Conservation (phyloP, 2,113 vertebrate genomes). For the Callocephalon fimbriatum region DNA sequence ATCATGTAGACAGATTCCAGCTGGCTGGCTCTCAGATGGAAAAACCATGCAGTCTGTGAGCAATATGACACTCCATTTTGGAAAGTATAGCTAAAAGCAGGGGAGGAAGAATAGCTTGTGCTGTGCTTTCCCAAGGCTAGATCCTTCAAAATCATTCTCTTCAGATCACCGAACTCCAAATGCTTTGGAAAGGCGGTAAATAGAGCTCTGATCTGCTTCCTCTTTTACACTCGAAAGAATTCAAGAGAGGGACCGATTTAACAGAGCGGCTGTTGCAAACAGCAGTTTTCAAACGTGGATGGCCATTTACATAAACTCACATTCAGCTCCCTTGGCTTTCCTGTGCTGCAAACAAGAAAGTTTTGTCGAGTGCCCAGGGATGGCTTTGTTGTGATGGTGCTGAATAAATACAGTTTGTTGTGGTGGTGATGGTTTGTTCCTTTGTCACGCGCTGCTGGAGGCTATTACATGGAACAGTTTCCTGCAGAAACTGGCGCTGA, state of each 20-base stretch:
- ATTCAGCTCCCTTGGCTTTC: neutral
- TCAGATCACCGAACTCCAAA: neutral
- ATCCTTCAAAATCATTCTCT: neutral
- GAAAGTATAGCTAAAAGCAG: neutral
- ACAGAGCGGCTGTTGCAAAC: neutral
- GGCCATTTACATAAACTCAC: constrained; percentile 13
- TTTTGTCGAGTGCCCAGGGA: neutral
- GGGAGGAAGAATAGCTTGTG: neutral
- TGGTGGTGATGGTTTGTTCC: neutral
- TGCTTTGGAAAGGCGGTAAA: neutral
- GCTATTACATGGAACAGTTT: neutral
- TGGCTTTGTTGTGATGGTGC: neutral
- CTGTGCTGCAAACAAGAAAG: neutral
- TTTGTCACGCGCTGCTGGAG: neutral
- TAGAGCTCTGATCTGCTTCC: neutral
- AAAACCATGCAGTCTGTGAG: neutral
- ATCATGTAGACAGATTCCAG: neutral
- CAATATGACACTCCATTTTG: neutral
- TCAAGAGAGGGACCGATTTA: neutral
- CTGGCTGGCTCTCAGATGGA: neutral
- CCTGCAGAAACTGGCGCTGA: neutral
- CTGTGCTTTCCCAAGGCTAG: neutral
- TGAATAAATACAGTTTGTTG: constrained; percentile 23
- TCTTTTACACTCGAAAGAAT: neutral
- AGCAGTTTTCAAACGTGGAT: neutral